Percentiles rank a stretch among this genome's conserved stretches.
These are phyloP conservation scores for Spisula subtruncata DNA, from an alignment of 2,888 invertebrate genomes.

Conservation along the genomic window DNA sequence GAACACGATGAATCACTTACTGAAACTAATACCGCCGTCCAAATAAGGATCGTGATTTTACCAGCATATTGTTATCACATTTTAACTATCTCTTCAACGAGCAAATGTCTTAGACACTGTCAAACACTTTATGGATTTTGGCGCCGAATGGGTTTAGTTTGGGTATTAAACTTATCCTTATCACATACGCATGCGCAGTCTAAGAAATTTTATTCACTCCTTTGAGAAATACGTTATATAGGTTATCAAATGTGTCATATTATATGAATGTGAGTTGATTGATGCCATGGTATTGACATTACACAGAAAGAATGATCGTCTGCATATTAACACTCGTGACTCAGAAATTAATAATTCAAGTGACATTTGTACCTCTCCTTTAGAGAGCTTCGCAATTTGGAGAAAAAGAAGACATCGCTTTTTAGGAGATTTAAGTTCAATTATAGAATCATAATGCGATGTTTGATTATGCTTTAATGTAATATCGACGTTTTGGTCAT, in stretches of 20 bases:
- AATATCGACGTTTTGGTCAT: slow-evolving; percentile 63
- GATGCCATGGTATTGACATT: slow-evolving; percentile 19
- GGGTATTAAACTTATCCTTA: neutral
- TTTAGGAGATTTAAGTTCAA: slow-evolving; percentile 43
- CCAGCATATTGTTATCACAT: too few relatives aligned
- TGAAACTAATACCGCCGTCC: too few relatives aligned
- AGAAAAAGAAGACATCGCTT: slow-evolving; percentile 29
- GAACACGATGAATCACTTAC: too few relatives aligned
- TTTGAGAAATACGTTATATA: neutral
- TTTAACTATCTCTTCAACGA: too few relatives aligned
- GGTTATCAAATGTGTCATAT: slow-evolving; percentile 21
- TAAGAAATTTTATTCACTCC: neutral
- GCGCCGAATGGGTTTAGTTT: neutral
- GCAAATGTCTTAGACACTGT: neutral
- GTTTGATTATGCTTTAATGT: slow-evolving; percentile 55
- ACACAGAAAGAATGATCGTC: neutral
- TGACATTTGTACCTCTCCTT: slow-evolving; percentile 37
- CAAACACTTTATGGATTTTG: slow-evolving; percentile 1
- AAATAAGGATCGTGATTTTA: too few relatives aligned
- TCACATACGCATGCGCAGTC: neutral
- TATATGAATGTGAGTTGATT: neutral
- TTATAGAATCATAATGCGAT: slow-evolving; percentile 52
- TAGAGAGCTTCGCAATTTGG: neutral
- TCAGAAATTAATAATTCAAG: slow-evolving; percentile 31
- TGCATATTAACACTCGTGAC: slow-evolving; percentile 46